Evolutionary conservation across 2,113 vertebrate genomes (phyloP), one percentile per base, ranked within the genome.

Genomic region (Embiotoca jacksoni): DNA sequence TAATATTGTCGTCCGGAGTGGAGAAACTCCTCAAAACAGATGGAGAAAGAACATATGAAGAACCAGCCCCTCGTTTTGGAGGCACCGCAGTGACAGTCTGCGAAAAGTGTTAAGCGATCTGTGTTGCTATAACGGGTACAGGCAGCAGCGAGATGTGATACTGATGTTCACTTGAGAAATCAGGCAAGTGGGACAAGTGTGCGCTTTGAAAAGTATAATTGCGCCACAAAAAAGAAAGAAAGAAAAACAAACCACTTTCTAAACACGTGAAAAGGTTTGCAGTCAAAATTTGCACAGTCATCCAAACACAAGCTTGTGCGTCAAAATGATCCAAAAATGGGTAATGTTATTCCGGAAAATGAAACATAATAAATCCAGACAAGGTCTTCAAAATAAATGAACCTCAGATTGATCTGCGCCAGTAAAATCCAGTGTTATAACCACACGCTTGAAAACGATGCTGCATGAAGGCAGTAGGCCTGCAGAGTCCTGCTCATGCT

Each of bases 111-210:
- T 56, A 87, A 67, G 72, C 79, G 85, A 92, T 87, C 77, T 53
- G 73, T 74, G 89, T 84, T 85, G 55, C 91, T 92, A 92, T 90
- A 76, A 88, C 67, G 71, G 80, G 90, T 82, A 7, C 69, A 73
- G 62, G 33, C 76, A 41, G 67, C 7, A 35, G 41, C n/a, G 82
- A 75, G 88, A 90, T 55, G 77, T 75, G 89, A 86, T 58, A 83
- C 77, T 13, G 74, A 64, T 55, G 84, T 77, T 79, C 65, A 72
- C 57, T 74, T 46, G 67, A 75, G 68, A 64, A 71, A 87, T 73
- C 6, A 13, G 69, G 6, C 30, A 16, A 44, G 11, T 4, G 11
- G 66, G n/a, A 49, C 50, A 11, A 37, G 7, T 32, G 53, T 35
- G 69, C 47, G 23, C 6, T 41, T 37, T 7, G 14, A 67, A 63